Base-by-base conservation (phyloP, 2,888 invertebrate species). In the Drosophila infuscata region DNA sequence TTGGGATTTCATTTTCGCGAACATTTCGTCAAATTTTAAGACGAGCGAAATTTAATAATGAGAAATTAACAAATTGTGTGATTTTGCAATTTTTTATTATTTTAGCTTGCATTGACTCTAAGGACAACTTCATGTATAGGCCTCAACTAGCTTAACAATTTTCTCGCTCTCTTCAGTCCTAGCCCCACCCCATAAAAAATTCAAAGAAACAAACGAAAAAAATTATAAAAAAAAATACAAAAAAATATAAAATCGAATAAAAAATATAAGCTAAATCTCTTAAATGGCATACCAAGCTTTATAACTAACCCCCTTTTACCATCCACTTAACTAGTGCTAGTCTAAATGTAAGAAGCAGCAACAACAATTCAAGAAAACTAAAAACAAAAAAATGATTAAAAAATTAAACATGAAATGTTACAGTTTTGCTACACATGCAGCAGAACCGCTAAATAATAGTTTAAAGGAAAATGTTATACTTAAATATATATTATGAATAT, bases 381-480 rank as follows among this genome's bases (percentile, higher is more conserved):
- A 62, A 53, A 52, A 71, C 52, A 48, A 65, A 62, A 70, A 74
- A 70, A 74, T 58, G 20, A 76, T 68, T 70, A 66, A 53, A 70
- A 68, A 65, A 69, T 57, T 65, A 72, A 76, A 81, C 77, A 70
- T 61, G 68, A 79, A 81, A 78, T 76, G 80, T 73, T 82, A 79
- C 63, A 63, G 71, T 74, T 78, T 89, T 85, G 81, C 75, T 76
- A 67, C 70, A 74, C 67, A 76, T 65, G 85, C 52, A 75, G 70
- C 84, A 76, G 72, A 85, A 76, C 63, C 70, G 83, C 73, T 81
- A 87, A 88, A 82, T 74, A 85, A 81, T 85, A 89, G 81, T 88
- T 82, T 81, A 88, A 89, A 68, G 82, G 74, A 67, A 85, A 89
- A 79, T 79, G 81, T 88, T 88, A 84, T 86, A 71, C 67, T 74